Evolutionary conservation across 1,140 invertebrate species (phyloP).

Genomic region (Saccostrea cuccullata): DNA sequence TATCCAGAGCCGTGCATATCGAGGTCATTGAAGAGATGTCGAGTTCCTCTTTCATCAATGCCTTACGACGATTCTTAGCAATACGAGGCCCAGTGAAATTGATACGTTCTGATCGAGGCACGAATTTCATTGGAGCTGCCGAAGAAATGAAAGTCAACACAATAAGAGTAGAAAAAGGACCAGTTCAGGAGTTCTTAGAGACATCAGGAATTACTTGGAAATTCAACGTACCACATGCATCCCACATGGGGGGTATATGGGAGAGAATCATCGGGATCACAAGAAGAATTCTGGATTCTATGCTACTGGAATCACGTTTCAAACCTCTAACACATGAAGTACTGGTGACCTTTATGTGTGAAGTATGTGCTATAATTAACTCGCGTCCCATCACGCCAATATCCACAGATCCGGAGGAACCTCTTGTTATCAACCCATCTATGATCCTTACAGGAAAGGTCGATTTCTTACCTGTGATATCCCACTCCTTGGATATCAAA

Average conservation of each 20-base stretch:
- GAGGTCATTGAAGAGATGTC: conserved; percentile 59
- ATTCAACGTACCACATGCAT: conserved; percentile 55
- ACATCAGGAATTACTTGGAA: conserved; percentile 41
- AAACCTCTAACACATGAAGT: conserved; percentile 54
- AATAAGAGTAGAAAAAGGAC: conserved; percentile 45
- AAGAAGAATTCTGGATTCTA: conserved; percentile 48
- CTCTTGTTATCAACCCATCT: conserved; percentile 50
- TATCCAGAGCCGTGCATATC: conserved; percentile 55
- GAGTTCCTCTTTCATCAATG: conserved; percentile 62
- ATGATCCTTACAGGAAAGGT: conserved; percentile 55
- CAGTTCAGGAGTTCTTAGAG: conserved; percentile 38
- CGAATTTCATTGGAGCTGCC: conserved; percentile 60
- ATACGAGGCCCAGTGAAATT: conserved; percentile 45
- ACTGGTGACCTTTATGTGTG: conserved; percentile 51
- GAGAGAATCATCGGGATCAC: conserved; percentile 52
- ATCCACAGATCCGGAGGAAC: conserved; percentile 50
- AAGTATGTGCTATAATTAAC: conserved; percentile 56
- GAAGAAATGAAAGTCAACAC: conserved; percentile 42
- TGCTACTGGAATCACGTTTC: conserved; percentile 33
- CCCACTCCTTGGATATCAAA: neutral
- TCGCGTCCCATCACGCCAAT: conserved; percentile 53
- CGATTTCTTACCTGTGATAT: neutral
- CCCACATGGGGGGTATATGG: conserved; percentile 39
- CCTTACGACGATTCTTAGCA: conserved; percentile 44
- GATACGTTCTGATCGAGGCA: conserved; percentile 53